Evolutionary conservation across 2,888 invertebrate species (phyloP), one percentile per base, ranked within the genome.

Genomic region (Phragmatobia fuliginosa): DNA sequence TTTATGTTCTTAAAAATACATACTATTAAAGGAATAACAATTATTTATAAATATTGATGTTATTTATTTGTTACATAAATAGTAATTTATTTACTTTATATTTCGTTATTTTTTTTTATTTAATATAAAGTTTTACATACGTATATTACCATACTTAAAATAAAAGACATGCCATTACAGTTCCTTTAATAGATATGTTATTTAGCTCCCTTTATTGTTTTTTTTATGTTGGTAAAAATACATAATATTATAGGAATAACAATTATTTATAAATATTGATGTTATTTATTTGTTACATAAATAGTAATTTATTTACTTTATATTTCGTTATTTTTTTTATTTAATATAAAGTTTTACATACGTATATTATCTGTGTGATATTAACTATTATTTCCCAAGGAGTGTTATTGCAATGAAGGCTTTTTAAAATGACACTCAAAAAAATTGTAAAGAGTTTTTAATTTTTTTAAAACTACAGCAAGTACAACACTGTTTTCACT

Each of bases 21-120:
- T 66, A 56, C 25, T 31, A 32, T 11, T 45, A 59, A 21, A 66
- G 45, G 31, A 60, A 59, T 66, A 66, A 59, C 59, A 63, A 69
- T 45, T 76, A 70, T 79, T 59, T 69, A 76, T 66, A 66, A 16
- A 58, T 62, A 72, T 82, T 78, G 80, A 80, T 82, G 76, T 74
- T 80, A 58, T 77, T 72, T 77, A 71, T 74, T 71, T 71, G 68
- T 73, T 72, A 62, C 31, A 31, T 11, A 21, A n/a, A 49, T 32
- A 10, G 31, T 63, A 52, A 45, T n/a, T n/a, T n/a, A n/a, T n/a
- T n/a, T n/a, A n/a, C n/a, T 63, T 31, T 49, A 63, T 14, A 52
- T 52, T 52, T n/a, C n/a, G n/a, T n/a, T n/a, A 8, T n/a, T n/a
- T n/a, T n/a, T n/a, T n/a, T n/a, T n/a, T n/a, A n/a, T n/a, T n/a